phyloP scores from a whole-genome alignment of 2,888 invertebrate species.

The Morpho helenor region DNA sequence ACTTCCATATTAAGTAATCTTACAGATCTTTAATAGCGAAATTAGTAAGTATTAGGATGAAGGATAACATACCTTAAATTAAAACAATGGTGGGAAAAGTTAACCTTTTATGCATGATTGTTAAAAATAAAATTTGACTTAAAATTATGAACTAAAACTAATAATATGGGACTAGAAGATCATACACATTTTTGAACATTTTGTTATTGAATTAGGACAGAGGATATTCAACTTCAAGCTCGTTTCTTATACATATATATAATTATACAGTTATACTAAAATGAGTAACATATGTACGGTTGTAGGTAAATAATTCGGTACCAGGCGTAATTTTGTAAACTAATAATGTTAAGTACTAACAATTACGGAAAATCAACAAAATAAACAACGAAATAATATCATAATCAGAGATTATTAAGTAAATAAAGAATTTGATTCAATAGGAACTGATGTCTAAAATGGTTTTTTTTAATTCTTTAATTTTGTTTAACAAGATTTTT shows the following conservation, averaged over 20 bases:
- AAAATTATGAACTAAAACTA: constrained; percentile 17
- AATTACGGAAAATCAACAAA: too few species aligned
- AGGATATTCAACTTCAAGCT: constrained; percentile 50
- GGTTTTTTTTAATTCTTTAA: too few species aligned
- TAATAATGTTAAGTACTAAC: too few species aligned
- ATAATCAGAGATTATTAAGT: too few species aligned
- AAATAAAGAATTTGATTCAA: too few species aligned
- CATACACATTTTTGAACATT: constrained; percentile 32
- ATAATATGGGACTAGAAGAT: constrained; percentile 63
- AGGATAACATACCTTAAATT: constrained; percentile 11
- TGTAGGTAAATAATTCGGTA: too few species aligned
- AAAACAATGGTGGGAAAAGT: constrained; percentile 21
- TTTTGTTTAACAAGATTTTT: too few species aligned
- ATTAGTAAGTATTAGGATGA: constrained; percentile 17
- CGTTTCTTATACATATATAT: constrained; percentile 11
- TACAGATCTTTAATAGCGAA: constrained; percentile 53
- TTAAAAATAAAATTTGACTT: constrained; percentile 9
- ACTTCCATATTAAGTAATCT: constrained; percentile 35
- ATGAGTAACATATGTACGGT: too few species aligned
- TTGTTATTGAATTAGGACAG: constrained; percentile 46
- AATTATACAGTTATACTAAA: too few species aligned
- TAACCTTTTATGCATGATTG: constrained; percentile 12
- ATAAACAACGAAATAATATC: too few species aligned
- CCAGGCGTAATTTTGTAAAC: too few species aligned
- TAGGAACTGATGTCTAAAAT: too few species aligned